Conservation (phyloP, 2,888 invertebrate species). For the Pristionchus entomophagus region DNA sequence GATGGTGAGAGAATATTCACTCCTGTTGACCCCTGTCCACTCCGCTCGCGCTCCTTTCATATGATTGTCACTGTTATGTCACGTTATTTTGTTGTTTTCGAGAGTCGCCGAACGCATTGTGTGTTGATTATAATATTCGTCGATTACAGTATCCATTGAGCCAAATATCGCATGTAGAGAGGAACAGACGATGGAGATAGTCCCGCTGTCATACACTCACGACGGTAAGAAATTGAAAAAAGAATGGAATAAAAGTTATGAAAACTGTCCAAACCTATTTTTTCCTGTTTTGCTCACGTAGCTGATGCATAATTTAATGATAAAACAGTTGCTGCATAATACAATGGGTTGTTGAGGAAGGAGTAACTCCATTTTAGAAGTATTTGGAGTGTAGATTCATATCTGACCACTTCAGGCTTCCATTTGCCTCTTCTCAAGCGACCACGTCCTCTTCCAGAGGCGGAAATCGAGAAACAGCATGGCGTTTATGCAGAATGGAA, state of each 20-base stretch:
- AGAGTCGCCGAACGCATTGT: not conserved
- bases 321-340: not conserved
- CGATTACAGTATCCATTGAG: not conserved
- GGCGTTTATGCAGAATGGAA: conserved; percentile 45
- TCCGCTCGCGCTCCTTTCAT: not conserved
- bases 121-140: not conserved
- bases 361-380: not conserved
- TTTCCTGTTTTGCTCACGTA: too few species aligned
- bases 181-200: conserved; percentile 28
- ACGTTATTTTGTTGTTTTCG: not conserved
- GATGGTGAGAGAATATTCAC: not conserved
- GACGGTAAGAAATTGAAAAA: too few species aligned
- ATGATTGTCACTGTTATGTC: not conserved
- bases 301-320: not conserved
- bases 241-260: too few species aligned
- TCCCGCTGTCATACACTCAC: conserved; percentile 13
- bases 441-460: conserved; percentile 32
- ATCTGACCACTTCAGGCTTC: not conserved
- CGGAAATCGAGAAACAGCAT: not conserved
- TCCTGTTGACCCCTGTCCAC: not conserved
- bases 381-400: not conserved
- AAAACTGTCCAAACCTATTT: too few species aligned
- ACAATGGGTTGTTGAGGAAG: not conserved
- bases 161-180: conserved; percentile 1
- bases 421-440: conserved; percentile 41